Percentiles rank a stretch among this genome's conserved stretches.
Conservation (phyloP, 2,888 invertebrate species). For the Hetaerina titia region DNA sequence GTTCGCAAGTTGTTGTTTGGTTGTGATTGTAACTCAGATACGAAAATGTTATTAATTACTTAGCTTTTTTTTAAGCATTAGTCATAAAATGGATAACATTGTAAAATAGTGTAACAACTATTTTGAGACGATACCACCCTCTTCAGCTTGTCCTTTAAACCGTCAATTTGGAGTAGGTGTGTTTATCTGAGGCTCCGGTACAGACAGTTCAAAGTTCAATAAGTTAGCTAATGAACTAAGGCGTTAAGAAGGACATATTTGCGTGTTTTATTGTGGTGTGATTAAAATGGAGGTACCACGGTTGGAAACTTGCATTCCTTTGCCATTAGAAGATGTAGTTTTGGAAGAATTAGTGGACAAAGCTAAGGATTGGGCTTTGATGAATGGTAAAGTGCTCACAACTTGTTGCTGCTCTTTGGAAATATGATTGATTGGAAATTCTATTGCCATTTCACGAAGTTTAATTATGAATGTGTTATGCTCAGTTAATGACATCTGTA, state of each 20-base stretch:
- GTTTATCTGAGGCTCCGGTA: not conserved
- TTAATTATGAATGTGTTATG: not conserved
- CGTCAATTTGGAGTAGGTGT: not conserved
- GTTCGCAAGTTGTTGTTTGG: not conserved
- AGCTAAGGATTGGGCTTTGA: slow-evolving; percentile 90
- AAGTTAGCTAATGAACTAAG: not conserved
- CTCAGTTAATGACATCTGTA: no score
- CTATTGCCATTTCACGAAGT: not conserved
- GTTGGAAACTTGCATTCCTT: slow-evolving; percentile 81
- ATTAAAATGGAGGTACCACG: slow-evolving; percentile 72
- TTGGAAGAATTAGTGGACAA: slow-evolving; percentile 84
- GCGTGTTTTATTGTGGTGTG: not conserved
- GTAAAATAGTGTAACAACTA: no score
- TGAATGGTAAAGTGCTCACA: slow-evolving; percentile 81
- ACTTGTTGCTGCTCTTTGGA: not conserved
- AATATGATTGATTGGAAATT: not conserved
- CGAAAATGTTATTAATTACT: not conserved
- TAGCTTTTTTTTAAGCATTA: no score
- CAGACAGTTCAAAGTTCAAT: not conserved
- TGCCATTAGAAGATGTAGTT: slow-evolving; percentile 84
- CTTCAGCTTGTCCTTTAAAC: not conserved
- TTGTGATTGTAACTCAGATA: not conserved
- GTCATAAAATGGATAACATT: no score
- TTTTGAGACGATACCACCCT: not conserved
- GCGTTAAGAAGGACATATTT: not conserved